Base-by-base conservation (phyloP, 1,140 invertebrate species). In the Temnothorax curvispinosus region DNA sequence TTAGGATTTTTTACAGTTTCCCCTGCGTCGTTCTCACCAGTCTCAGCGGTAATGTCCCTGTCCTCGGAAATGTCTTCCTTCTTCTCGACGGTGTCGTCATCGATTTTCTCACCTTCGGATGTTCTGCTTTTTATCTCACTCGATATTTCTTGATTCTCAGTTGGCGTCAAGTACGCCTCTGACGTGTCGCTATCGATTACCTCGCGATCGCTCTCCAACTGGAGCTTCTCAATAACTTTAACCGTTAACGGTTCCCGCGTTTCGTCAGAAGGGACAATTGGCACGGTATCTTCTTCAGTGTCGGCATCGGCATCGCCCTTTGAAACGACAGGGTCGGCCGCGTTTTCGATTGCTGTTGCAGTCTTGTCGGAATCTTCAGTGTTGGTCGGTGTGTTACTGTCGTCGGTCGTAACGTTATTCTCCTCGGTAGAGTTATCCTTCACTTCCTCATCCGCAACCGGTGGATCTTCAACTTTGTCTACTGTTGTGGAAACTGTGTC, bases 101-200 rank as follows among this genome's bases (percentile, higher is more conserved):
- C 87, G 9, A 64, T 76, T 50, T 87, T 92, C 35, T 81, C 89
- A 54, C 15, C 47, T 15, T 92, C 91, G 18, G 76, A 67, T 60
- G 60, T 65, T 52, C 85, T 91, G 41, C 89, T 80, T 65, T 93
- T 91, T 41, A 84, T 81, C 56, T 93, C 92, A 65, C 87, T 88
- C 11, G 90, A 89, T 15, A 86, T 93, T n/a, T 93, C 93, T 62
- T 94, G 93, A 60, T 92, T 95, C 93, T 96, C 96, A 65, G 96
- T 96, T 13, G 96, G 96, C 76, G 96, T 96, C 72, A 96, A 92
- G 91, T 96, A 96, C 52, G 96, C 95, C 88, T 97, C 96, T 60
- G 96, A 96, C 86, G 95, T 96, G 91, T 97, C 96, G 88, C 95
- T 95, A 64, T 95, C 95, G n/a, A 94, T 75, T 54, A 94, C 75